Base-by-base conservation (phyloP, 2,797 vertebrate species). In the Sebastes miniatus region DNA sequence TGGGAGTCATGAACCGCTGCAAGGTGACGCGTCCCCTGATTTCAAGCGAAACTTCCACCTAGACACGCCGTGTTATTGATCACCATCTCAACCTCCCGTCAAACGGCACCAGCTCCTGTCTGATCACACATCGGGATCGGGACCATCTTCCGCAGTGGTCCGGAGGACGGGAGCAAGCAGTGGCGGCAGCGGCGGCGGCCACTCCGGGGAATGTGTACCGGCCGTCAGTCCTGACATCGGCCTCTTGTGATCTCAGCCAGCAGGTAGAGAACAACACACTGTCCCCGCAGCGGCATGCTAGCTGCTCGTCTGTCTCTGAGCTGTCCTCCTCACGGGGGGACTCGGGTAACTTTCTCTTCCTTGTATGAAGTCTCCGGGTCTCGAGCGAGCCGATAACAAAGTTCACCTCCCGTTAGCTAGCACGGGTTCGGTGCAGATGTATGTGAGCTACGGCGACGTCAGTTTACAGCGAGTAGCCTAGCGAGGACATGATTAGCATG, bases 161-260 rank as follows among this genome's bases (percentile, higher is more conserved):
- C 82, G 27, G 83, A 65, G 64, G 43, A 32, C 65, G 67, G 20
- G 87, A 93, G 91, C 89, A 79, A 89, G 83, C 83, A 76, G 88
- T 76, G 79, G 83, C 77, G 82, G 83, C 59, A 52, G 71, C 77
- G 57, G 89, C 83, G 76, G 85, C 87, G 83, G 92, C 86, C 91
- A 93, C 93, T 95, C 91, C 90, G 90, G 93, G 93, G 94, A 95
- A 95, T 95, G 95, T 95, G 91, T 90, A 88, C 93, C 76, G 94
- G 93, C 92, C 92, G 94, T 94, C 92, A 88, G 87, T 91, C 88
- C 93, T 94, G 95, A 96, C 95, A 93, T 94, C 95, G 96, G 95
- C 95, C 95, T 96, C 93, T 84, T 92, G 88, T 87, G 87, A 84
- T 89, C 91, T 87, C 89, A 92, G 82, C 83, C 93, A 59, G 43